These are phyloP conservation scores for Temnothorax longispinosus DNA, from an alignment of 1,140 invertebrate genomes.

Conservation along the genomic window DNA sequence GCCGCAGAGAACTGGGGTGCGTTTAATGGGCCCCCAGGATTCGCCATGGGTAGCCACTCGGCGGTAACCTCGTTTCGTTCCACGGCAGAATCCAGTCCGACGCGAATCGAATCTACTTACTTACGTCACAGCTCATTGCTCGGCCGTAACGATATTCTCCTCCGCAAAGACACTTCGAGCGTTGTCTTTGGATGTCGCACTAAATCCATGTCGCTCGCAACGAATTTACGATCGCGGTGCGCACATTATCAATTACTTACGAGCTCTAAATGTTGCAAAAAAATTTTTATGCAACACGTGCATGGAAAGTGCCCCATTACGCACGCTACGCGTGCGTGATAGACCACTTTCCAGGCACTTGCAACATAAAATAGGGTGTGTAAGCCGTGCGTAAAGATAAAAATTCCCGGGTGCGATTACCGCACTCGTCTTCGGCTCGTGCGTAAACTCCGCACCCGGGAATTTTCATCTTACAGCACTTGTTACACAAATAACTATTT, in stretches of 20 bases:
- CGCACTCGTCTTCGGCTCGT: too few relatives aligned
- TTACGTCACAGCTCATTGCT: conserved; percentile 69
- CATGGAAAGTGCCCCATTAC: too few relatives aligned
- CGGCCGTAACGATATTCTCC: conserved; percentile 62
- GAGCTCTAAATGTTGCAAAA: background rate
- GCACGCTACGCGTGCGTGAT: too few relatives aligned
- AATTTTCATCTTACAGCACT: too few relatives aligned
- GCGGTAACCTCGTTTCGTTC: conserved; percentile 78
- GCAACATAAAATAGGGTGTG: too few relatives aligned
- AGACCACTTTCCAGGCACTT: too few relatives aligned
- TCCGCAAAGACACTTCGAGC: background rate
- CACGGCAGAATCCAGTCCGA: conserved; percentile 57
- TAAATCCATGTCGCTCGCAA: background rate
- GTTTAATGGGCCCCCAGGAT: conserved; percentile 76
- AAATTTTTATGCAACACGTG: too few relatives aligned
- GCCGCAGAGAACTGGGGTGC: conserved; percentile 60
- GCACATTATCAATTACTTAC: background rate
- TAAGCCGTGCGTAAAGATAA: too few relatives aligned
- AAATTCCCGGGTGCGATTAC: too few relatives aligned
- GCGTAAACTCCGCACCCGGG: too few relatives aligned
- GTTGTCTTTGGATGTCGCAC: background rate
- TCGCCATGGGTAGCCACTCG: conserved; percentile 80
- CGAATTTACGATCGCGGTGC: background rate
- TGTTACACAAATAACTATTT: too few relatives aligned
- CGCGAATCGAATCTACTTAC: conserved; percentile 73